These are phyloP conservation scores for Odontocerum albicorne DNA, from an alignment of 2,888 invertebrate species.

Conservation along the genomic window DNA sequence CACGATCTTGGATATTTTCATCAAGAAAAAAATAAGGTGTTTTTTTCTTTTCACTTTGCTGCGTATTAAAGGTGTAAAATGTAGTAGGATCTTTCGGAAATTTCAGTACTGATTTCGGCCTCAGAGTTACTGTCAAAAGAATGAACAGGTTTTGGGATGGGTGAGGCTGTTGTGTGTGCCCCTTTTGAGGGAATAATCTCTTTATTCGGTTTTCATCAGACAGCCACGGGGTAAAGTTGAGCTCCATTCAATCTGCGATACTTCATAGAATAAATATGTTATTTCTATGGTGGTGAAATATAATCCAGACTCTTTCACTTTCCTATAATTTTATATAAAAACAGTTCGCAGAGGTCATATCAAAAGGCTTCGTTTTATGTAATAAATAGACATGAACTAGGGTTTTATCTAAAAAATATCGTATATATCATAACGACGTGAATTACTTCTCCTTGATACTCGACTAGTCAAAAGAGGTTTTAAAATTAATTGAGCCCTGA, in stretches of 20 bases:
- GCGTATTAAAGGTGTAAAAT: too few species aligned
- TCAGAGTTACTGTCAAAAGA: background rate
- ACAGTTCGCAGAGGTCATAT: background rate
- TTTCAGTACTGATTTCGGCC: background rate
- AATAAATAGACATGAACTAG: too few species aligned
- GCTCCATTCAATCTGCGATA: conserved; percentile 16
- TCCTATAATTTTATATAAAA: background rate
- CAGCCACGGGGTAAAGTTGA: conserved; percentile 2
- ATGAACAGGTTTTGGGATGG: background rate
- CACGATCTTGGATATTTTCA: too few species aligned
- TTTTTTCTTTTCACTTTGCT: too few species aligned
- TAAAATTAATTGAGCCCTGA: too few species aligned
- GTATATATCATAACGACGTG: background rate
- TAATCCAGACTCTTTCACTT: conserved; percentile 4
- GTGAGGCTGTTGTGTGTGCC: conserved; percentile 5
- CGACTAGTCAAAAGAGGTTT: too few species aligned
- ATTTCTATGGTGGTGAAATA: conserved; percentile 3
- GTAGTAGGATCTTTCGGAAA: too few species aligned
- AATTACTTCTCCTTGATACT: too few species aligned
- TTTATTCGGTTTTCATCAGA: conserved; percentile 23
- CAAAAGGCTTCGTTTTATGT: too few species aligned
- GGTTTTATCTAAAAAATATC: background rate
- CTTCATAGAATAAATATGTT: conserved; percentile 1
- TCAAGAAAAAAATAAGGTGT: too few species aligned
- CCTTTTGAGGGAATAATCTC: conserved; percentile 21